Percentiles rank a stretch among this genome's conserved stretches.
phyloP scores from a whole-genome alignment of 2,113 vertebrate species.

The Trogon surrucura region DNA sequence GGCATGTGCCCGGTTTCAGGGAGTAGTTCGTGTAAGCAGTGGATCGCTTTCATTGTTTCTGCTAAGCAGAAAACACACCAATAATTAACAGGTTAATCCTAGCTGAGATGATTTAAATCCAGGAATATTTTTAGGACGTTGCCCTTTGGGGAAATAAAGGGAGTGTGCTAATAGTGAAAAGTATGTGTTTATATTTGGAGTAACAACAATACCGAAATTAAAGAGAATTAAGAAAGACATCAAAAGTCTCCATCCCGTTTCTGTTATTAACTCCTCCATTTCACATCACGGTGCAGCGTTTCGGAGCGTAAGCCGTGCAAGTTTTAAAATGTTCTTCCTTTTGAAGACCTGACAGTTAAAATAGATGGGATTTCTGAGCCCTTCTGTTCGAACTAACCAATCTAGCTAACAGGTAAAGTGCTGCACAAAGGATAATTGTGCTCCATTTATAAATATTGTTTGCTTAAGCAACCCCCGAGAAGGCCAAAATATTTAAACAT shows the following conservation, averaged over 20 bases:
- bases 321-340: not conserved
- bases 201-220: slow-evolving; percentile 63
- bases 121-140: slow-evolving; percentile 42
- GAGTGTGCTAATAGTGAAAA: slow-evolving; percentile 56
- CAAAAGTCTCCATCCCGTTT: slow-evolving; percentile 42
- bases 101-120: not conserved
- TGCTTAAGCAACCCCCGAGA: not conserved
- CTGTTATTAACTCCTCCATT: slow-evolving; percentile 46
- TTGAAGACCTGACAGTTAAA: not conserved
- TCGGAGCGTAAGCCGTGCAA: not conserved
- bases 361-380: not conserved
- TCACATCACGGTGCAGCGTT: not conserved
- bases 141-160: slow-evolving; percentile 49
- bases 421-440: not conserved
- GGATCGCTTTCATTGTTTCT: not conserved
- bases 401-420: not conserved
- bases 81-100: slow-evolving; percentile 57
- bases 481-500: not conserved
- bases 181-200: slow-evolving; percentile 55
- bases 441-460: not conserved
- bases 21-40: not conserved
- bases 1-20: not conserved
- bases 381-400: not conserved
- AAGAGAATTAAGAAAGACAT: slow-evolving; percentile 53
- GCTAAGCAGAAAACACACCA: not conserved